Conservation (phyloP, 2,113 vertebrate genomes). For the Cepphus grylle region DNA sequence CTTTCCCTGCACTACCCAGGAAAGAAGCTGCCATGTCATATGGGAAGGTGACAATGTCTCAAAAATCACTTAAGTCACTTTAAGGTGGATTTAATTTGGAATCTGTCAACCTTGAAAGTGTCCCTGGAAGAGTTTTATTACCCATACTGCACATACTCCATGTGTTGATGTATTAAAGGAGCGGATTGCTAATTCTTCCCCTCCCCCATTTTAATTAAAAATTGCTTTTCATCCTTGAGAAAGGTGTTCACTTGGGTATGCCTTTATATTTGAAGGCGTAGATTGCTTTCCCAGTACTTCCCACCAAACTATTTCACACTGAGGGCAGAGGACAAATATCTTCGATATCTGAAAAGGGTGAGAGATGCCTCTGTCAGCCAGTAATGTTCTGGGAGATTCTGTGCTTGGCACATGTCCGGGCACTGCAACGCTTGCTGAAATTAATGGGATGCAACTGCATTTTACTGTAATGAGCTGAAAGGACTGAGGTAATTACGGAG, state of each 20-base stretch:
- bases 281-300: background rate
- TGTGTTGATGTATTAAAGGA: background rate
- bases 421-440: background rate
- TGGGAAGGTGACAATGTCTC: background rate
- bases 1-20: background rate
- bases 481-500: constrained; percentile 1
- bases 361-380: background rate
- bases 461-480: constrained; percentile 11
- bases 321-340: constrained; percentile 2
- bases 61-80: background rate
- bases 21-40: background rate
- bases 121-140: background rate
- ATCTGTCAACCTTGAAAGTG: background rate
- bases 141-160: background rate
- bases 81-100: background rate
- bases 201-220: background rate
- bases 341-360: background rate
- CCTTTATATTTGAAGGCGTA: background rate
- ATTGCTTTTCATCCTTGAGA: background rate
- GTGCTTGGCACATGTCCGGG: background rate
- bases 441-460: background rate
- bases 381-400: background rate
- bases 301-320: background rate
- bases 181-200: background rate
- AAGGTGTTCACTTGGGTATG: background rate